phyloP scores from a whole-genome alignment of 1,140 invertebrate species.

The Uloborus diversus region DNA sequence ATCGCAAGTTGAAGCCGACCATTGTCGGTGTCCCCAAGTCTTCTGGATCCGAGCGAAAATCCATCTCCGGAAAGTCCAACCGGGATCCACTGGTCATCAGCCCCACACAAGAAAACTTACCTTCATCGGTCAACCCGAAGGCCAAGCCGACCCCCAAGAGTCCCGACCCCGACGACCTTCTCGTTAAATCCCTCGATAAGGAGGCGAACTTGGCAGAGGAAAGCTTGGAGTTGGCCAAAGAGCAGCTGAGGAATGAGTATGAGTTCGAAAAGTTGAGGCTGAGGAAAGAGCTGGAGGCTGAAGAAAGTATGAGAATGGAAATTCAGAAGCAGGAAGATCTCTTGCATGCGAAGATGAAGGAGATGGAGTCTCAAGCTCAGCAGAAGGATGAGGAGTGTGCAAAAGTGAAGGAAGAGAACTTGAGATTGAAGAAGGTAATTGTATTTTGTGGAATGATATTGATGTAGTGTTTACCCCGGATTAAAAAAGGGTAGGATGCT shows the following conservation, averaged over 20 bases:
- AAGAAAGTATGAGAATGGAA: constrained; percentile 67
- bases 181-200: constrained; percentile 61
- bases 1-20: constrained; percentile 26
- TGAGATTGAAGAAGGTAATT: constrained; percentile 68
- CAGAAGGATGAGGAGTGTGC: constrained; percentile 69
- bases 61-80: too few species aligned
- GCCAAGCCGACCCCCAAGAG: too few species aligned
- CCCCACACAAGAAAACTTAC: too few species aligned
- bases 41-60: not conserved
- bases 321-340: constrained; percentile 69
- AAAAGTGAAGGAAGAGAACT: constrained; percentile 68
- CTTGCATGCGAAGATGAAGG: constrained; percentile 70
- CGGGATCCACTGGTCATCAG: too few species aligned
- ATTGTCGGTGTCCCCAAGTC: not conserved
- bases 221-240: constrained; percentile 70
- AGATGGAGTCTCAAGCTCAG: constrained; percentile 70
- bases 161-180: not conserved
- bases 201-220: constrained; percentile 68
- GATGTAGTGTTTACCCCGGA: too few species aligned
- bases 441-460: constrained; percentile 24
- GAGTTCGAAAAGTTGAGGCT: constrained; percentile 63
- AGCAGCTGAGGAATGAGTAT: constrained; percentile 69
- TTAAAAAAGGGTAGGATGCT: too few species aligned
- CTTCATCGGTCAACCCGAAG: too few species aligned
- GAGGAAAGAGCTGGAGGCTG: constrained; percentile 65